These are phyloP conservation scores for Etia nguti DNA, from an alignment of 2,113 vertebrate genomes.

Conservation along the genomic window DNA sequence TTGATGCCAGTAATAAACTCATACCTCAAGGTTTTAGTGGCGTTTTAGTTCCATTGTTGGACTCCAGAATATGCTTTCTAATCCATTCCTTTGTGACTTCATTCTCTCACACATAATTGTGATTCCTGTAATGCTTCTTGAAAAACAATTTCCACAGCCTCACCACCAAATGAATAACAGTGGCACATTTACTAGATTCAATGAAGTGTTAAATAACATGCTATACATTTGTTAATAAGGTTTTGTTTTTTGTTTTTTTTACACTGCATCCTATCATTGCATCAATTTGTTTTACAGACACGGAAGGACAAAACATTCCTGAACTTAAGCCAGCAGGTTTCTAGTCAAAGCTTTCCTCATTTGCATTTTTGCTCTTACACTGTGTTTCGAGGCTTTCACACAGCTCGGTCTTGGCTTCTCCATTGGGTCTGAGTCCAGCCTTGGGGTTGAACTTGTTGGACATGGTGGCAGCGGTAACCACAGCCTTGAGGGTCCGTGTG, in stretches of 20 bases:
- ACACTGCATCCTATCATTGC: not conserved
- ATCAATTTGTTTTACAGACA: conserved; percentile 7
- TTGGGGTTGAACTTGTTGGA: conserved; percentile 99
- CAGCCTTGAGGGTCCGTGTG: conserved; percentile 94
- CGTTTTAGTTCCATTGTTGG: not conserved
- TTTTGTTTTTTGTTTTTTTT: not conserved
- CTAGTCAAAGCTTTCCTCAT: not conserved
- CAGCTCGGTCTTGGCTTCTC: conserved; percentile 95
- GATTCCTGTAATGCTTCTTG: not conserved
- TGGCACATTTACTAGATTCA: conserved; percentile 36
- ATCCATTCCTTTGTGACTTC: not conserved
- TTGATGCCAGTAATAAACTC: not conserved
- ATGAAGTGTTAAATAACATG: conserved; percentile 49
- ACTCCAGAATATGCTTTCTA: not conserved
- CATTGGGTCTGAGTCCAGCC: conserved; percentile 90
- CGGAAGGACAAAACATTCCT: not conserved
- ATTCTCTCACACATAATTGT: not conserved
- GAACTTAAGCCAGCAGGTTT: not conserved
- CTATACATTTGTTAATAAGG: conserved; percentile 19
- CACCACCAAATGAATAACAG: not conserved
- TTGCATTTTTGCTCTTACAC: conserved; percentile 68
- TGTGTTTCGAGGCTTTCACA: conserved; percentile 95
- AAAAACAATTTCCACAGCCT: not conserved
- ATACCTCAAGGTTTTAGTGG: not conserved
- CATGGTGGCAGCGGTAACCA: conserved; percentile 96